These are phyloP conservation scores for Ctenicera cuprea DNA, from an alignment of 2,888 invertebrate species.

Conservation along the genomic window DNA sequence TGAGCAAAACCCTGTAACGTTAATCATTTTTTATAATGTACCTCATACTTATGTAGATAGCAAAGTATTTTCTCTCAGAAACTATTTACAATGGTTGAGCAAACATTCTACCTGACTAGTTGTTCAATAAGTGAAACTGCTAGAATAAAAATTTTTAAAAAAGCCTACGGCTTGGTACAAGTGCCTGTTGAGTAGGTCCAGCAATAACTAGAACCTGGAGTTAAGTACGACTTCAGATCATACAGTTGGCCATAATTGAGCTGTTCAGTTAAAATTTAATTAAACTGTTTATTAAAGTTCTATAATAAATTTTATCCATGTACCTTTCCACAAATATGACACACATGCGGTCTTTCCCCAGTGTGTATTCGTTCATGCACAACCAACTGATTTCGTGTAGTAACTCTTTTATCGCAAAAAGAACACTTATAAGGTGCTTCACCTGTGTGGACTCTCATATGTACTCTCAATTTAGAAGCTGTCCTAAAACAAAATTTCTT, in stretches of 20 bases:
- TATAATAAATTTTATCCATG: neutral
- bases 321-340: slow-evolving; percentile 66
- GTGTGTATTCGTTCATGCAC: slow-evolving; percentile 66
- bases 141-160: too few species aligned
- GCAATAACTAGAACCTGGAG: too few species aligned
- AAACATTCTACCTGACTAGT: too few species aligned
- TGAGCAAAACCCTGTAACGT: slow-evolving; percentile 64
- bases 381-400: slow-evolving; percentile 61
- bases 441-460: slow-evolving; percentile 64
- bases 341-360: slow-evolving; percentile 64
- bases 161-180: too few species aligned
- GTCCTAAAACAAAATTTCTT: slow-evolving; percentile 56
- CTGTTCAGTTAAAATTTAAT: too few species aligned
- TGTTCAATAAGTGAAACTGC: too few species aligned
- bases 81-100: too few species aligned
- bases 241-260: too few species aligned
- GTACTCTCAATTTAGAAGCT: slow-evolving; percentile 61
- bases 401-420: slow-evolving; percentile 64
- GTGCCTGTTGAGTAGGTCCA: too few species aligned
- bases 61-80: neutral
- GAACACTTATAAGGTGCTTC: slow-evolving; percentile 64
- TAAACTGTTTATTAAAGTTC: neutral
- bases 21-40: neutral
- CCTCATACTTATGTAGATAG: too few species aligned
- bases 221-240: neutral